A percentile compares a stretch with the other conserved stretches of the same genome.
Evolutionary conservation across 2,797 vertebrate genomes (phyloP).

Genomic region (Merluccius polli): DNA sequence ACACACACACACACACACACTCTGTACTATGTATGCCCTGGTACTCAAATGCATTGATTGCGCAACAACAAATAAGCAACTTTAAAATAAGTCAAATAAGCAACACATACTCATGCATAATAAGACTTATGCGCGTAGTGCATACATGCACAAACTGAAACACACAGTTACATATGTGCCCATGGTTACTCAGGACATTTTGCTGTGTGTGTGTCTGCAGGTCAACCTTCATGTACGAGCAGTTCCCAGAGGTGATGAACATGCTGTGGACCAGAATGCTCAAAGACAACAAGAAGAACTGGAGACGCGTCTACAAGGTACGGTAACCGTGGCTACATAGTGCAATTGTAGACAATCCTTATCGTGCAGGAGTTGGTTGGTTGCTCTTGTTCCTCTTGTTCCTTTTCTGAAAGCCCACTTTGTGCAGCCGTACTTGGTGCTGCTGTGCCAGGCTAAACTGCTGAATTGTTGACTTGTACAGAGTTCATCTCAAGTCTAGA

Average conservation of each 20-base stretch:
- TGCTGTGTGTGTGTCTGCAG: conserved; percentile 58
- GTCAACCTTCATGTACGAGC: conserved; percentile 98
- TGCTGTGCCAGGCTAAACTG: background rate
- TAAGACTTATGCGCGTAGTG: background rate
- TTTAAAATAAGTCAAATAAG: no score
- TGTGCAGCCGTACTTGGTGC: background rate
- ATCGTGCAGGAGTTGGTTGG: background rate
- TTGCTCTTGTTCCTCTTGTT: conserved; percentile 34
- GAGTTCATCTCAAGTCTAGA: background rate
- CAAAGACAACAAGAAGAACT: conserved; percentile 99
- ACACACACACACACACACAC: background rate
- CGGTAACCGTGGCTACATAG: background rate
- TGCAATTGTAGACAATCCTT: background rate
- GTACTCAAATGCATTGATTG: background rate
- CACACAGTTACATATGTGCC: background rate
- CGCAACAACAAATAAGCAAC: background rate
- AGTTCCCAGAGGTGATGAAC: conserved; percentile 99
- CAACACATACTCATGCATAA: background rate
- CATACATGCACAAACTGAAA: background rate
- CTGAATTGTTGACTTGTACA: background rate
- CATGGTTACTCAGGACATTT: background rate
- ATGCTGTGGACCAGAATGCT: conserved; percentile 99
- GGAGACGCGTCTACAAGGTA: conserved; percentile 99
- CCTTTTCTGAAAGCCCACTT: conserved; percentile 15
- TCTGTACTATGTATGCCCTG: background rate